phyloP scores from a whole-genome alignment of 2,797 vertebrate genomes.

The Sternotherus odoratus region DNA sequence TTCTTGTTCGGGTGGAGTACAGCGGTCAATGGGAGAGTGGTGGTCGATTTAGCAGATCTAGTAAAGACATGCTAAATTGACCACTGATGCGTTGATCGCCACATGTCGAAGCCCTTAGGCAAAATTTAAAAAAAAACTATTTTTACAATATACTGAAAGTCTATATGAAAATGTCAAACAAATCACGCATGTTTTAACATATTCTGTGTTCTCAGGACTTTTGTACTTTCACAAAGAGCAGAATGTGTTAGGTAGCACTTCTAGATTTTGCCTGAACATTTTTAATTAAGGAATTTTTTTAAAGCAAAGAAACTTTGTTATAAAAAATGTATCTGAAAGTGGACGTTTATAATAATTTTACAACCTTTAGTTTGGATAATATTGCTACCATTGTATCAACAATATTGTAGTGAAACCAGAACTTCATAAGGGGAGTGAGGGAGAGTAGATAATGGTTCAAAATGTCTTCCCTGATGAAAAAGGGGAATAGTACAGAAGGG shows the following conservation, averaged over 20 bases:
- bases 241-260: neutral
- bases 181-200: neutral
- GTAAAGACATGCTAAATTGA: too few relatives aligned
- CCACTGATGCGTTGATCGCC: too few relatives aligned
- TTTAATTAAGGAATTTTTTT: neutral
- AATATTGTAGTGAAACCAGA: neutral
- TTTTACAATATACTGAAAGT: neutral
- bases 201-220: neutral
- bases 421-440: neutral
- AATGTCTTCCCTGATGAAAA: neutral
- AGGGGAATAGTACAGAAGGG: fast-evolving
- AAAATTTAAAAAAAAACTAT: neutral
- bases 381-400: neutral
- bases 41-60: too few relatives aligned
- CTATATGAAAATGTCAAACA: neutral
- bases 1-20: too few relatives aligned
- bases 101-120: too few relatives aligned
- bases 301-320: neutral
- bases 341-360: neutral
- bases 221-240: neutral
- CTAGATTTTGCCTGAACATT: neutral
- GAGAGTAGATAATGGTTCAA: neutral
- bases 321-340: neutral
- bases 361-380: neutral
- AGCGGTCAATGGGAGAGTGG: too few relatives aligned